phyloP scores from a whole-genome alignment of 2,113 vertebrate species.

The Merops nubicus region DNA sequence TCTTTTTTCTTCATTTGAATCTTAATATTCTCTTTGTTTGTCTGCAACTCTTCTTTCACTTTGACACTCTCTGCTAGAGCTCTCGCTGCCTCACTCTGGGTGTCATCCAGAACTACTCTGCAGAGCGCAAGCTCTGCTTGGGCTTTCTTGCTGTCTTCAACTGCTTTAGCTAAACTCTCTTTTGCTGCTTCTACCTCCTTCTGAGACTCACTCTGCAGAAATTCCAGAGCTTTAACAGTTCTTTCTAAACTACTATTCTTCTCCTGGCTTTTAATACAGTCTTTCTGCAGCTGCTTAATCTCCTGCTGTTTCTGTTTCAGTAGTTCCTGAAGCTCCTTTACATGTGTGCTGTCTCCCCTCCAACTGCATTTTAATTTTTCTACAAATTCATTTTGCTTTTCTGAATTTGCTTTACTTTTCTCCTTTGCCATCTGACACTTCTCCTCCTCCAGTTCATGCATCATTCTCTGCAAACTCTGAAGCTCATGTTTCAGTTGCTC shows the following conservation, averaged over 20 bases:
- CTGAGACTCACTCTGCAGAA: constrained; percentile 78
- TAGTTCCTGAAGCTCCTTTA: constrained; percentile 92
- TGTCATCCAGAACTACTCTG: constrained; percentile 81
- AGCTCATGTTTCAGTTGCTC: constrained; percentile 79
- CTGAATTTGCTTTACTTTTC: constrained; percentile 78
- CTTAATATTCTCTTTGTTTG: constrained; percentile 69
- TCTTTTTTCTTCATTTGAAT: constrained; percentile 81
- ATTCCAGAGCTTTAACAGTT: constrained; percentile 85
- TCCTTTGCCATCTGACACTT: constrained; percentile 86
- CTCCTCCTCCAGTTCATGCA: constrained; percentile 88
- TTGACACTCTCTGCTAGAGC: constrained; percentile 79
- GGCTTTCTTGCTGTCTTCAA: constrained; percentile 73
- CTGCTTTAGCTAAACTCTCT: constrained; percentile 67
- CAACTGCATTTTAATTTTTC: constrained; percentile 85
- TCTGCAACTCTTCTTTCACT: constrained; percentile 72
- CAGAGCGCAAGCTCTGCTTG: constrained; percentile 80
- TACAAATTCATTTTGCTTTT: constrained; percentile 84
- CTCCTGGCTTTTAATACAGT: constrained; percentile 92
- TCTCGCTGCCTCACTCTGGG: constrained; percentile 81
- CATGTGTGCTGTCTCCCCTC: constrained; percentile 79
- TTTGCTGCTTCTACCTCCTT: constrained; percentile 79
- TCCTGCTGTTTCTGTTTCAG: constrained; percentile 94
- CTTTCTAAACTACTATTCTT: constrained; percentile 87
- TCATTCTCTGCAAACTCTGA: constrained; percentile 76
- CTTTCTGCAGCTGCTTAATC: constrained; percentile 91